These are phyloP conservation scores for Sphecodes monilicornis DNA, from an alignment of 2,888 invertebrate species.

Conservation along the genomic window DNA sequence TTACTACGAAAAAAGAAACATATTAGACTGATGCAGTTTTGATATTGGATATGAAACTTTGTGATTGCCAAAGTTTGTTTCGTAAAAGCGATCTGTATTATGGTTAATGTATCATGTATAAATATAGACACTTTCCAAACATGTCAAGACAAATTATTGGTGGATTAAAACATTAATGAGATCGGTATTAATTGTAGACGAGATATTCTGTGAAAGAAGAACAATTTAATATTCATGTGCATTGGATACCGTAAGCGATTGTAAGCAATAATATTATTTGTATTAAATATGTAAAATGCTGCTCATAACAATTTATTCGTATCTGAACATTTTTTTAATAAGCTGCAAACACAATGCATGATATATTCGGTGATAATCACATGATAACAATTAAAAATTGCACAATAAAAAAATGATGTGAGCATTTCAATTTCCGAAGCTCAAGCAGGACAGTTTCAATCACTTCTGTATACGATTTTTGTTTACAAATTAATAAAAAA, in stretches of 20 bases:
- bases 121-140: slow-evolving; percentile 37
- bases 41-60: slow-evolving; percentile 3
- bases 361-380: slow-evolving; percentile 31
- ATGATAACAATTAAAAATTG: slow-evolving; percentile 33
- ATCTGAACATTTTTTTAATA: slow-evolving; percentile 39
- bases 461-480: slow-evolving; percentile 10
- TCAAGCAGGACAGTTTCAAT: slow-evolving; percentile 31
- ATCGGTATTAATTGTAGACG: slow-evolving; percentile 33
- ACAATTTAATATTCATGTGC: slow-evolving; percentile 28
- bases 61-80: slow-evolving; percentile 43
- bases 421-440: slow-evolving; percentile 31
- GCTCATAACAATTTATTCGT: slow-evolving; percentile 31
- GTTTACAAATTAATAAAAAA: slow-evolving; percentile 30
- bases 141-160: slow-evolving; percentile 42
- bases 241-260: slow-evolving; percentile 45
- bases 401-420: slow-evolving; percentile 31
- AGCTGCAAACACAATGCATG: slow-evolving; percentile 55
- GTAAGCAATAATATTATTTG: slow-evolving; percentile 38
- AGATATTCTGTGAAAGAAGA: slow-evolving; percentile 44
- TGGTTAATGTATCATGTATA: slow-evolving; percentile 53
- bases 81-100: slow-evolving; percentile 36
- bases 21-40: slow-evolving; percentile 37
- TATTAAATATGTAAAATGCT: slow-evolving; percentile 31
- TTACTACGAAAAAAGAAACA: slow-evolving; percentile 89
- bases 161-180: slow-evolving; percentile 46